A percentile compares a stretch with the other conserved stretches of the same genome.
Evolutionary conservation across 2,113 vertebrate species (phyloP).

Genomic region (Podiceps cristatus): DNA sequence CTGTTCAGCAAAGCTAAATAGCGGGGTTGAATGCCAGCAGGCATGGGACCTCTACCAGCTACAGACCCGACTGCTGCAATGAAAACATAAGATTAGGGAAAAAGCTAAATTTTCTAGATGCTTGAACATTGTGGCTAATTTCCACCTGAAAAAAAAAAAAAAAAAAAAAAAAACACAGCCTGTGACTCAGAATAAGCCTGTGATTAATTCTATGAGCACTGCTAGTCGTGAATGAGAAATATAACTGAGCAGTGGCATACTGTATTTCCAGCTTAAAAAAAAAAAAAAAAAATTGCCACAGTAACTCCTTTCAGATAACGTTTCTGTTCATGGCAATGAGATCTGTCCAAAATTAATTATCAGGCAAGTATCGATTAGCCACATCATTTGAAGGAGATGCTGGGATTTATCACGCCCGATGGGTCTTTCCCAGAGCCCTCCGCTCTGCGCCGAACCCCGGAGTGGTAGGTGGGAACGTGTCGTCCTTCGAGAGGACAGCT

Average conservation of each 20-base stretch:
- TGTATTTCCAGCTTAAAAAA: background rate
- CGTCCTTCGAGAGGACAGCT: background rate
- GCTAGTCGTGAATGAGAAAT: background rate
- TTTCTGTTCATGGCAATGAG: background rate
- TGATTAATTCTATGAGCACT: background rate
- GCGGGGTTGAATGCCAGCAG: accelerated
- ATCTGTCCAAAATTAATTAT: background rate
- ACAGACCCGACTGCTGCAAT: background rate
- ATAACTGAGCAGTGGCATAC: background rate
- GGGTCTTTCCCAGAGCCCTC: background rate
- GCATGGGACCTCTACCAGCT: background rate
- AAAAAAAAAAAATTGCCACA: background rate
- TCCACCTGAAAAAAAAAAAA: background rate
- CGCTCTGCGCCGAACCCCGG: accelerated
- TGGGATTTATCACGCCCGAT: accelerated
- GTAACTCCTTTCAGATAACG: background rate
- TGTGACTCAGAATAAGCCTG: background rate
- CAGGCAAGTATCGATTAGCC: background rate
- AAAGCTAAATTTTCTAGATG: background rate
- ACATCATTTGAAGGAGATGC: background rate
- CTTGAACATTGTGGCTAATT: background rate
- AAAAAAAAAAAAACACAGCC: background rate
- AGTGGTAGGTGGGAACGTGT: background rate
- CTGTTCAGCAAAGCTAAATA: background rate
- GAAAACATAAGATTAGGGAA: background rate